Evolutionary conservation across 2,797 vertebrate species (phyloP).

Genomic region (Oreochromis mossambicus): DNA sequence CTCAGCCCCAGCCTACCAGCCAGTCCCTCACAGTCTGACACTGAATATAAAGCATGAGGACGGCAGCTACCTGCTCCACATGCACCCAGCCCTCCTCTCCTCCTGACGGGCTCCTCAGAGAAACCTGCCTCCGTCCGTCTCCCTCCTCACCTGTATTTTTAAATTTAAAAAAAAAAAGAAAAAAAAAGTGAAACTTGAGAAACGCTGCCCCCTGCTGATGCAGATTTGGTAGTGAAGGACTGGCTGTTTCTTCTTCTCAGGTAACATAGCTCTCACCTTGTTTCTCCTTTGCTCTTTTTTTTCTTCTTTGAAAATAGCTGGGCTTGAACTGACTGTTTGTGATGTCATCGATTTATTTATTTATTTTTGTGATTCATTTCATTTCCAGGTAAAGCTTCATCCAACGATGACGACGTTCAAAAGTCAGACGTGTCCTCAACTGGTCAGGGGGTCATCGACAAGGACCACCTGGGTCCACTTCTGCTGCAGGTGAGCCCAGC

Average conservation of each 20-base stretch:
- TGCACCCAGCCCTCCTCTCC: conserved; percentile 63
- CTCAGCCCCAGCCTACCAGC: conserved; percentile 63
- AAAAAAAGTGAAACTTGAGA: conserved; percentile 47
- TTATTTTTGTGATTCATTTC: not conserved
- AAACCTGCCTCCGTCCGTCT: conserved; percentile 53
- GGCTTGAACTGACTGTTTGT: not conserved
- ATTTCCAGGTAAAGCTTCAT: conserved; percentile 84
- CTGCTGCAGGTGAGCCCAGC: conserved; percentile 83
- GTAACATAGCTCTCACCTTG: conserved; percentile 28
- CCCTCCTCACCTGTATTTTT: conserved; percentile 67
- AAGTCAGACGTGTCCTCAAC: conserved; percentile 96
- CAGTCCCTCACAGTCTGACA: conserved; percentile 71
- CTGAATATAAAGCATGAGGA: conserved; percentile 76
- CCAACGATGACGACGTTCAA: conserved; percentile 89
- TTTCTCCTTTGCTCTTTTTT: conserved; percentile 13
- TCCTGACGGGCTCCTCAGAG: conserved; percentile 61
- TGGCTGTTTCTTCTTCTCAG: conserved; percentile 21
- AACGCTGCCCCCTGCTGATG: conserved; percentile 73
- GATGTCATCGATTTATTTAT: not conserved
- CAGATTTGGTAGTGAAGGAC: conserved; percentile 12
- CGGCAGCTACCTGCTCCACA: conserved; percentile 72
- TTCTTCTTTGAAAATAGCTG: not conserved
- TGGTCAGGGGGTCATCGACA: conserved; percentile 93
- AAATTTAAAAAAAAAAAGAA: not conserved
- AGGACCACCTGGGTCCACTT: conserved; percentile 91